phyloP scores from a whole-genome alignment of 2,113 vertebrate species.

The Gavia stellata region DNA sequence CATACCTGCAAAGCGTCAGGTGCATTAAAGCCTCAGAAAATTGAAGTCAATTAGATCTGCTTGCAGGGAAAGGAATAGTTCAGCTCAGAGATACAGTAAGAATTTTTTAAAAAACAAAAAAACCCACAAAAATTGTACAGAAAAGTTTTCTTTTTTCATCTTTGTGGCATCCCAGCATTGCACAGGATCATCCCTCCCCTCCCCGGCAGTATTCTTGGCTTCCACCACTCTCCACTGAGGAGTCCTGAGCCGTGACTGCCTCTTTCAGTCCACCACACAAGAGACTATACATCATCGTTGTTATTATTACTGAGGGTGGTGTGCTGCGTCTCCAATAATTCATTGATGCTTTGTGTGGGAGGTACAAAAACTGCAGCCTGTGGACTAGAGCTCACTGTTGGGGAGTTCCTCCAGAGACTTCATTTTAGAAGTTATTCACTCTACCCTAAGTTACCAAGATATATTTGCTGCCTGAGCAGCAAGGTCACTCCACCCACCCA shows the following conservation, averaged over 20 bases:
- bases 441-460: background rate
- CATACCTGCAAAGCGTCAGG: background rate
- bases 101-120: background rate
- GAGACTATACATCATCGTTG: background rate
- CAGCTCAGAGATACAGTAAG: background rate
- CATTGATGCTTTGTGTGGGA: background rate
- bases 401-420: background rate
- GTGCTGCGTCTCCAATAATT: background rate
- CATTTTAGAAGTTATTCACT: background rate
- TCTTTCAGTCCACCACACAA: background rate
- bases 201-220: background rate
- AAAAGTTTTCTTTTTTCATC: background rate
- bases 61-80: background rate
- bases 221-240: background rate
- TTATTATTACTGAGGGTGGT: background rate
- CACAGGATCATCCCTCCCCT: background rate
- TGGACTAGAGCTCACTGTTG: background rate
- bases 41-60: background rate
- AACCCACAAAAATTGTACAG: background rate
- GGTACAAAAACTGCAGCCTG: background rate
- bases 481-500: background rate
- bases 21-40: background rate
- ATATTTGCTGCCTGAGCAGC: background rate
- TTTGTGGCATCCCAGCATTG: background rate
- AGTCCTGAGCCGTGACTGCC: background rate